Evolutionary conservation across 2,113 vertebrate genomes (phyloP).

Genomic region (Athene noctua): DNA sequence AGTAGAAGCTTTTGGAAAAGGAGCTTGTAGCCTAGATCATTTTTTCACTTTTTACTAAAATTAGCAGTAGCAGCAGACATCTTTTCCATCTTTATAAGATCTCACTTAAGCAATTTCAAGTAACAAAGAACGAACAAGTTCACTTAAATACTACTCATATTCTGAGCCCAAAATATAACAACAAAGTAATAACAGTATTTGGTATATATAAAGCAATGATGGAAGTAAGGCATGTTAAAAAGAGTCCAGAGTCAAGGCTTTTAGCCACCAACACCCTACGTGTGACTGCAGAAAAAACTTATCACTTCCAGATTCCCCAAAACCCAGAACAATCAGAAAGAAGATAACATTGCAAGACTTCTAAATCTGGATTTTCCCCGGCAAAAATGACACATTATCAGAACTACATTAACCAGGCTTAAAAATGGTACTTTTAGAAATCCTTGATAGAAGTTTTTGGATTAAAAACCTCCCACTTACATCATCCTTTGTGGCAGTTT

Average conservation of each 20-base stretch:
- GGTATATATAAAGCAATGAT: not conserved
- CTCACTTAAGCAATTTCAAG: not conserved
- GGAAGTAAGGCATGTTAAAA: not conserved
- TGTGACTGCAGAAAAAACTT: not conserved
- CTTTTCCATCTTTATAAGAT: not conserved
- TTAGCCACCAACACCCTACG: not conserved
- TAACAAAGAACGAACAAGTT: not conserved
- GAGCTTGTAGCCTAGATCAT: not conserved
- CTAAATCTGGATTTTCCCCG: conserved; percentile 3
- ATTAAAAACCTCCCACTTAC: conserved; percentile 67
- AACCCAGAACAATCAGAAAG: not conserved
- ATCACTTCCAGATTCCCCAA: not conserved
- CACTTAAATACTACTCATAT: not conserved
- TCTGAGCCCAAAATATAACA: not conserved
- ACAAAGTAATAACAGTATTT: not conserved
- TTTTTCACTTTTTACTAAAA: not conserved
- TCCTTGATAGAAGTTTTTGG: not conserved
- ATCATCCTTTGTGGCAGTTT: conserved; percentile 93
- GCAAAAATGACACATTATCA: not conserved
- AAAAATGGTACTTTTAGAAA: not conserved
- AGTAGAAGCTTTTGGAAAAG: not conserved
- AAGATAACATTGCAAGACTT: not conserved
- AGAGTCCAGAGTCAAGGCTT: not conserved
- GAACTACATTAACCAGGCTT: not conserved
- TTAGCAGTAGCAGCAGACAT: not conserved